phyloP scores from a whole-genome alignment of 2,113 vertebrate species.

The Sciurus niger region DNA sequence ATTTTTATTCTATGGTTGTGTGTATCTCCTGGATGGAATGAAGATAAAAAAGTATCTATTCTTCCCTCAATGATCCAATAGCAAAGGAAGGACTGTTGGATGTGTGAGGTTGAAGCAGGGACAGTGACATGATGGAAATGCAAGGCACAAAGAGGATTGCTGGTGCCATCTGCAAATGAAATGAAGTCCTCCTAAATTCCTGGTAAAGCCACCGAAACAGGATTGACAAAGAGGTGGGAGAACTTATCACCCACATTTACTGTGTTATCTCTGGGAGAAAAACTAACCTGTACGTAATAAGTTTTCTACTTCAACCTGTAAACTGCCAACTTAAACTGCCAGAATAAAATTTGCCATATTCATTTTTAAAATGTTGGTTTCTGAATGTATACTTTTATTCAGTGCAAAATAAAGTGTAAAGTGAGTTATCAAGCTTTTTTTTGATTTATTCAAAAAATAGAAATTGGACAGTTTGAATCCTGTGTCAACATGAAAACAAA shows the following conservation, averaged over 20 bases:
- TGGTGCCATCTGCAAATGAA: conserved; percentile 73
- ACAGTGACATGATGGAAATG: conserved; percentile 26
- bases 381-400: conserved; percentile 62
- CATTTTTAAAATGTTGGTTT: conserved; percentile 45
- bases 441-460: conserved; percentile 57
- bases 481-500: neutral
- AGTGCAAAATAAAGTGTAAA: neutral
- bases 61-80: conserved; percentile 24
- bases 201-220: conserved; percentile 75
- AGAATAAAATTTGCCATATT: conserved; percentile 65
- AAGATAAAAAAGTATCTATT: conserved; percentile 75
- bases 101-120: neutral
- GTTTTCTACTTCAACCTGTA: conserved; percentile 71
- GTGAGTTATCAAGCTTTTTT: neutral
- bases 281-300: conserved; percentile 63
- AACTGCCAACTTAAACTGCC: conserved; percentile 68
- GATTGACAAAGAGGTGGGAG: conserved; percentile 78
- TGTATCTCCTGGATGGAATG: conserved; percentile 76
- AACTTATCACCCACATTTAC: conserved; percentile 68
- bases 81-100: conserved; percentile 61
- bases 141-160: conserved; percentile 25
- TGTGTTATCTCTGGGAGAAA: conserved; percentile 51
- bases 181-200: conserved; percentile 61
- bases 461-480: conserved; percentile 41
- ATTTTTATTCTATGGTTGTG: conserved; percentile 30